These are phyloP conservation scores for Lithophane socia DNA, from an alignment of 2,888 invertebrate genomes.

Conservation along the genomic window DNA sequence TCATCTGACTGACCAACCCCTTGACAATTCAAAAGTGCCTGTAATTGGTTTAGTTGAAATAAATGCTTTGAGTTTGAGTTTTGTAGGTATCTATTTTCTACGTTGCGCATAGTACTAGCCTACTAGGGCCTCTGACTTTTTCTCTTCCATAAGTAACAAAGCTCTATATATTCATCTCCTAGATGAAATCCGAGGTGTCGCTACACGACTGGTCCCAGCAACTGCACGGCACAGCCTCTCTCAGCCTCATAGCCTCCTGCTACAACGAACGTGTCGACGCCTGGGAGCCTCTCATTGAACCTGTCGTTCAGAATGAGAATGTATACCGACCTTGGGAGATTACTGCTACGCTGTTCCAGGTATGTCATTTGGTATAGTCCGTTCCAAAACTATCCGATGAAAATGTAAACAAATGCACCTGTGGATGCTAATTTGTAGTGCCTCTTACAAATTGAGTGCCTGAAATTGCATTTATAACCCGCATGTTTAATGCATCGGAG, in stretches of 20 bases:
- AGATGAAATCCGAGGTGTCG: slow-evolving; percentile 90
- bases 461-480: neutral
- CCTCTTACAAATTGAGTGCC: neutral
- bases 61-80: too few relatives aligned
- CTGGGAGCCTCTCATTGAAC: slow-evolving; percentile 97
- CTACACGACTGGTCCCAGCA: slow-evolving; percentile 93
- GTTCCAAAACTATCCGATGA: neutral
- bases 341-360: slow-evolving; percentile 91
- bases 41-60: too few relatives aligned
- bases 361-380: slow-evolving; percentile 47
- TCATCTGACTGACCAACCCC: too few relatives aligned
- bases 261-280: slow-evolving; percentile 92
- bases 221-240: slow-evolving; percentile 84
- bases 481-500: neutral
- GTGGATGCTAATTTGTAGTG: neutral
- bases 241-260: slow-evolving; percentile 88
- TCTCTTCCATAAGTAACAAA: neutral
- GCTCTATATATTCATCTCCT: neutral
- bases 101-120: too few relatives aligned
- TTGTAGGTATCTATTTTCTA: too few relatives aligned
- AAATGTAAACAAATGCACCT: neutral
- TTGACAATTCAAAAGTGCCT: too few relatives aligned
- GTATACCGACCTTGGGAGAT: slow-evolving; percentile 94
- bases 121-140: neutral
- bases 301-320: slow-evolving; percentile 92